Evolutionary conservation across 2,888 invertebrate species (phyloP).

Genomic region (Synanthedon myopaeformis): DNA sequence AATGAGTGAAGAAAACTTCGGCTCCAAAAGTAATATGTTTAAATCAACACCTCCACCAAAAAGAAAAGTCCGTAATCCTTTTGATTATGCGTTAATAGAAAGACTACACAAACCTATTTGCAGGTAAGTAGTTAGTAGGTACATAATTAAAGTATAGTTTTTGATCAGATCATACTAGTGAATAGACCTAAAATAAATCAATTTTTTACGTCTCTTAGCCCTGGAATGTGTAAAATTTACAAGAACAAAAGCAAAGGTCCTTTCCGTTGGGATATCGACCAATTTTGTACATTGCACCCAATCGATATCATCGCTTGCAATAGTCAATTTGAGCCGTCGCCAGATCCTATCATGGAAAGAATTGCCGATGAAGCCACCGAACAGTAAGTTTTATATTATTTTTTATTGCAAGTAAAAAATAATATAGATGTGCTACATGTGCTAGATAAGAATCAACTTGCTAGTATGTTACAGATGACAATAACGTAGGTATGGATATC

Average conservation of each 20-base stretch:
- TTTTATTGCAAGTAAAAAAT: neutral
- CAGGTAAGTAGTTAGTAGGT: slow-evolving; percentile 56
- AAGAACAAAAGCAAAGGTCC: slow-evolving; percentile 44
- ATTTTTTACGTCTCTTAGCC: slow-evolving; percentile 23
- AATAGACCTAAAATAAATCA: neutral
- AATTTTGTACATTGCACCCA: slow-evolving; percentile 75
- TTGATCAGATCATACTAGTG: no score
- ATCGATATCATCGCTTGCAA: slow-evolving; percentile 76
- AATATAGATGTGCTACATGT: no score
- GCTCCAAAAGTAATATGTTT: slow-evolving; percentile 26
- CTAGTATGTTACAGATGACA: no score
- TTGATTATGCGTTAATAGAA: slow-evolving; percentile 74
- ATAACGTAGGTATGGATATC: no score
- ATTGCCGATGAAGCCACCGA: slow-evolving; percentile 77
- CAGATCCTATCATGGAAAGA: slow-evolving; percentile 74
- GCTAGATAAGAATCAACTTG: no score
- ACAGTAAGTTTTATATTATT: slow-evolving; percentile 31
- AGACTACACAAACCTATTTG: slow-evolving; percentile 76
- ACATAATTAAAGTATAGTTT: neutral
- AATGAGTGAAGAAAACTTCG: slow-evolving; percentile 54
- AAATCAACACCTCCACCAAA: slow-evolving; percentile 52
- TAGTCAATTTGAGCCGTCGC: slow-evolving; percentile 72
- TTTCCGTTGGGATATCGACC: slow-evolving; percentile 77
- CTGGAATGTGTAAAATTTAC: slow-evolving; percentile 65
- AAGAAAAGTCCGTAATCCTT: slow-evolving; percentile 74